Conservation (phyloP, 37 sponge, comb jelly and placozoan species). For the Oopsacas minuta region DNA sequence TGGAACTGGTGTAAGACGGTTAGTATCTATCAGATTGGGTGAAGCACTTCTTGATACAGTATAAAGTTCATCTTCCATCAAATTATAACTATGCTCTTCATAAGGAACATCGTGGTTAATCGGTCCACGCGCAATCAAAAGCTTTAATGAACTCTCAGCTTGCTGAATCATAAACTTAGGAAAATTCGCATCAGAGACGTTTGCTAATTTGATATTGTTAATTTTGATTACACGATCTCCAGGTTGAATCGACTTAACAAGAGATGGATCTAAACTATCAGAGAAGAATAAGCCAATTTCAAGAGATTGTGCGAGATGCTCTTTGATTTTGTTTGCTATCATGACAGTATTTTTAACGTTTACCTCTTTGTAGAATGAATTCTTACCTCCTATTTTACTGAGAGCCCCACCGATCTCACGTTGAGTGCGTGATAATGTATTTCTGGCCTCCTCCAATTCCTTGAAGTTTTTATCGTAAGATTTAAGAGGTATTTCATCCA, state of each 20-base stretch:
- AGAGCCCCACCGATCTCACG: neutral
- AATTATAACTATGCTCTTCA: neutral
- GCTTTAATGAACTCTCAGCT: neutral
- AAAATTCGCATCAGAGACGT: neutral
- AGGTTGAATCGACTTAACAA: neutral
- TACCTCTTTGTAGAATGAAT: neutral
- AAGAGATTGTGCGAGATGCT: neutral
- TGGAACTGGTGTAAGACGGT: conserved; percentile 7
- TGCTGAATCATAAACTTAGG: neutral
- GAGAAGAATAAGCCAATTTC: conserved; percentile 9
- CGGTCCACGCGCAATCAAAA: neutral
- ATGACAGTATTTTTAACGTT: neutral
- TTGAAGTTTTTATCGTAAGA: neutral
- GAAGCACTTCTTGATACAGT: neutral
- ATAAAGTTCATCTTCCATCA: neutral
- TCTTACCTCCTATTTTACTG: neutral
- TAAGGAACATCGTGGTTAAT: neutral
- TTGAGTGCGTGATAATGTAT: neutral
- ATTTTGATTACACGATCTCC: neutral
- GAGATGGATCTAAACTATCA: neutral
- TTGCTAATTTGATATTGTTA: neutral
- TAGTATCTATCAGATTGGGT: neutral
- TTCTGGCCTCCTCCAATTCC: neutral
- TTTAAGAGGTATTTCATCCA: neutral
- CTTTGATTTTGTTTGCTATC: neutral